Evolutionary conservation across 2,888 invertebrate genomes (phyloP).

Genomic region (Syrista parreyssii): DNA sequence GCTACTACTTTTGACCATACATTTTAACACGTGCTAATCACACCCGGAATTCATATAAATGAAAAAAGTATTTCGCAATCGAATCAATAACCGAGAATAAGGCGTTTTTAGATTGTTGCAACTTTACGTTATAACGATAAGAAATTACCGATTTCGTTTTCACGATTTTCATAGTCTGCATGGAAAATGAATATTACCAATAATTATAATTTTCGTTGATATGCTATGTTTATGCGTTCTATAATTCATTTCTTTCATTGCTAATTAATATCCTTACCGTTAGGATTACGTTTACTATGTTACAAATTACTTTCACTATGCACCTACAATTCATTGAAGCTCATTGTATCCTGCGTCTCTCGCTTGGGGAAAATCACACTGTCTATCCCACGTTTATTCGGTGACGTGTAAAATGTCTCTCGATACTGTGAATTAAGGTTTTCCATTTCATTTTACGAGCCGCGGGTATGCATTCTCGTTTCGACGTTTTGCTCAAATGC

Average conservation of each 20-base stretch:
- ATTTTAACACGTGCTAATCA: background rate
- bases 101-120: background rate
- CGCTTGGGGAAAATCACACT: conserved; percentile 9
- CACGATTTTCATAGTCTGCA: background rate
- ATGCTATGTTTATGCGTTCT: conserved; percentile 28
- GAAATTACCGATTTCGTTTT: background rate
- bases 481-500: background rate
- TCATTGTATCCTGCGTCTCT: conserved; percentile 24
- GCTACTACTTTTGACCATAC: background rate
- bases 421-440: background rate
- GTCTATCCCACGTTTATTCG: background rate
- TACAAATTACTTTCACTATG: conserved; percentile 24
- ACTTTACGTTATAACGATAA: background rate
- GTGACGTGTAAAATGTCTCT: background rate
- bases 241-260: conserved; percentile 7
- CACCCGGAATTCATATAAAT: background rate
- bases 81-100: background rate
- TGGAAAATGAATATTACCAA: background rate
- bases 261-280: background rate
- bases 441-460: background rate
- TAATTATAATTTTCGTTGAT: conserved; percentile 27
- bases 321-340: conserved; percentile 27
- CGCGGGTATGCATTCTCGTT: background rate
- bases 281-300: conserved; percentile 13
- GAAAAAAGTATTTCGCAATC: background rate